Evolutionary conservation across 2,113 vertebrate species (phyloP).

Genomic region (Morphnarchus princeps): DNA sequence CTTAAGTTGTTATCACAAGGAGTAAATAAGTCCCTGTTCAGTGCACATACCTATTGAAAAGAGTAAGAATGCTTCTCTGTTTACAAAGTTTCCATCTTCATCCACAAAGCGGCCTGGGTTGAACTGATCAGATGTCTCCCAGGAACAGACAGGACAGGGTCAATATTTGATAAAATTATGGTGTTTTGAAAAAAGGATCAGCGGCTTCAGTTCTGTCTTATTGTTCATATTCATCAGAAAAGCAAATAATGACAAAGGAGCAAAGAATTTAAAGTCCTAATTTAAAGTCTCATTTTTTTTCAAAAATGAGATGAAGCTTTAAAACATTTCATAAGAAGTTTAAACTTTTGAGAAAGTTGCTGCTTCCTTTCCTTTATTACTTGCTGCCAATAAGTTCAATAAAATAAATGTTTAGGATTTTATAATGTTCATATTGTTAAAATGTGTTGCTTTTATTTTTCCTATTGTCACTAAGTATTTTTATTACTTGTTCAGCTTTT

Average conservation of each 20-base stretch:
- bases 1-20: neutral
- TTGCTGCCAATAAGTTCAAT: neutral
- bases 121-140: constrained; percentile 50
- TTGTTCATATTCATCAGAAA: neutral
- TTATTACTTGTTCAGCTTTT: neutral
- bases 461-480: neutral
- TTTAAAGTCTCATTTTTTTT: neutral
- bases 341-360: neutral
- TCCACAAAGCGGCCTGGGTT: constrained; percentile 62
- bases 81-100: constrained; percentile 49
- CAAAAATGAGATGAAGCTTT: neutral
- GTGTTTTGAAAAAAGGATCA: constrained; percentile 37
- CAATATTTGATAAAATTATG: constrained; percentile 19
- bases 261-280: neutral
- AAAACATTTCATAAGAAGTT: neutral
- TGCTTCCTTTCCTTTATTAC: neutral
- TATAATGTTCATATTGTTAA: neutral
- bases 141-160: constrained; percentile 51
- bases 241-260: neutral
- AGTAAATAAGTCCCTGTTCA: neutral
- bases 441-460: neutral
- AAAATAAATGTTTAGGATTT: neutral
- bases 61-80: constrained; percentile 57
- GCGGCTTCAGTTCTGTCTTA: neutral
- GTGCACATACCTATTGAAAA: constrained; percentile 46